Percentiles rank a stretch among this genome's conserved stretches.
Evolutionary conservation across 2,888 invertebrate species (phyloP).

Genomic region (Philereme vetulata): DNA sequence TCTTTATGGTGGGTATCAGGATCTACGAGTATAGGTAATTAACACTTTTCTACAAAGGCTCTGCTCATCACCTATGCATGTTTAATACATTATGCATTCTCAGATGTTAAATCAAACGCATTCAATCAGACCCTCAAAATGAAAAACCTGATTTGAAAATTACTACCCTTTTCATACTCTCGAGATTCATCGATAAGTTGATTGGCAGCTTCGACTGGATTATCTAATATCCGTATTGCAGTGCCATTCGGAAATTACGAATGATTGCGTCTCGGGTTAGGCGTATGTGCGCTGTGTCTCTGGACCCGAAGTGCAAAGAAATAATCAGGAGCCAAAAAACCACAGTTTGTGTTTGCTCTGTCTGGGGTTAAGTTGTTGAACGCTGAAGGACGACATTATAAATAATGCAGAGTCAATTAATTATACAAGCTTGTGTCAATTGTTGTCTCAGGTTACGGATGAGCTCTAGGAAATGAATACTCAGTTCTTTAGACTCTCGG

Average conservation of each 20-base stretch:
- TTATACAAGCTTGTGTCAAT: too few relatives aligned
- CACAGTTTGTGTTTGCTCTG: too few relatives aligned
- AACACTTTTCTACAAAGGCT: too few relatives aligned
- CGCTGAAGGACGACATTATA: too few relatives aligned
- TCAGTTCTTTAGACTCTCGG: too few relatives aligned
- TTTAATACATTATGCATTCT: not conserved
- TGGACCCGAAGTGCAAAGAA: not conserved
- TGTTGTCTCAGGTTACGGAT: too few relatives aligned
- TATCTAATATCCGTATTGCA: constrained; percentile 49
- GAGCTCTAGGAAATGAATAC: too few relatives aligned
- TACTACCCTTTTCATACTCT: constrained; percentile 24
- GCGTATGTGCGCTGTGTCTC: constrained; percentile 41
- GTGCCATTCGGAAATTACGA: constrained; percentile 72
- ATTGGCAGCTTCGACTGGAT: constrained; percentile 40
- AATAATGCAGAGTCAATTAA: too few relatives aligned
- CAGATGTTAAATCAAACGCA: constrained; percentile 16
- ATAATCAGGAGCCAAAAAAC: too few relatives aligned
- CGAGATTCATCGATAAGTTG: constrained; percentile 36
- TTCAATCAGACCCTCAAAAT: constrained; percentile 16
- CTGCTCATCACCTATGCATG: not conserved
- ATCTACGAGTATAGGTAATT: too few relatives aligned
- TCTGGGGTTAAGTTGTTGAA: too few relatives aligned
- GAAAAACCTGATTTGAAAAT: constrained; percentile 7
- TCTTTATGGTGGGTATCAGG: too few relatives aligned
- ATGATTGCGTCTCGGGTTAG: constrained; percentile 64